phyloP scores from a whole-genome alignment of 2,113 vertebrate species.

The Panurus biarmicus region DNA sequence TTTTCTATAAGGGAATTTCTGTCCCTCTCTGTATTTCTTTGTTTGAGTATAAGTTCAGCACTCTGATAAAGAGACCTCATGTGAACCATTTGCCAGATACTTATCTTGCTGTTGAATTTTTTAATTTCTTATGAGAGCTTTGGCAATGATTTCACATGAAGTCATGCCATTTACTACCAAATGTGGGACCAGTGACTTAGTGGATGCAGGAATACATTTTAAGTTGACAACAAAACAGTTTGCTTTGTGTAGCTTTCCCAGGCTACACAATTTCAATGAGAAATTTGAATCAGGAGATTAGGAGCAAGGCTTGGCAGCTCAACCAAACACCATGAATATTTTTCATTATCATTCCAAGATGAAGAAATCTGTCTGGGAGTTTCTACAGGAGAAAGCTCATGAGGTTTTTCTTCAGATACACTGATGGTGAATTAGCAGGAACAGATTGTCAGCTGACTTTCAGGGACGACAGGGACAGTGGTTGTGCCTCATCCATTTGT shows the following conservation, averaged over 20 bases:
- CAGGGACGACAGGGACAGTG: background rate
- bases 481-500: background rate
- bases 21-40: background rate
- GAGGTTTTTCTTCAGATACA: background rate
- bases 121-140: background rate
- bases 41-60: background rate
- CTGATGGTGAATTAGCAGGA: background rate
- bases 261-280: background rate
- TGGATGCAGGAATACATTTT: accelerated
- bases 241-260: background rate
- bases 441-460: background rate
- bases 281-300: background rate
- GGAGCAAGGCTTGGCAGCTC: background rate
- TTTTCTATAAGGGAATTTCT: background rate
- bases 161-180: background rate
- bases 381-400: background rate
- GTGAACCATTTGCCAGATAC: background rate
- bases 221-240: background rate
- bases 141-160: background rate
- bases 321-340: background rate
- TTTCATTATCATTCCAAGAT: background rate
- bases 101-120: background rate
- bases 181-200: background rate
- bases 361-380: background rate
- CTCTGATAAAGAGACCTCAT: background rate